A percentile compares a stretch with the other conserved stretches of the same genome.
Evolutionary conservation across 1,140 invertebrate genomes (phyloP).

Genomic region (Laupala kohalensis): DNA sequence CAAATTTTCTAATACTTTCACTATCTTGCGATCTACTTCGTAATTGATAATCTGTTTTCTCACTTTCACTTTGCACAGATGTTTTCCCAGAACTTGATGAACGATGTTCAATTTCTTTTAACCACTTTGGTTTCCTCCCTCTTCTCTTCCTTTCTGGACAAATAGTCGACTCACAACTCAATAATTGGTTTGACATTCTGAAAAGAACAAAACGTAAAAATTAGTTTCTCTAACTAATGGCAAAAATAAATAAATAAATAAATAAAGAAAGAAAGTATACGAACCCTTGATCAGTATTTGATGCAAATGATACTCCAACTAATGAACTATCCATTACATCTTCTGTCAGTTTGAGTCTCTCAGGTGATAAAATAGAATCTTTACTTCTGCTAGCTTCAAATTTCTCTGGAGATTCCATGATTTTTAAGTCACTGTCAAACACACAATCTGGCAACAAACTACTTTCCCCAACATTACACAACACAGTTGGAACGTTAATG

Average conservation of each 20-base stretch:
- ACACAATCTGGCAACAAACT: background rate
- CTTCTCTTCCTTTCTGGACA: background rate
- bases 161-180: no score
- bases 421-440: background rate
- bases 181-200: no score
- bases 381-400: background rate
- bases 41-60: background rate
- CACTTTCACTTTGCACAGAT: background rate
- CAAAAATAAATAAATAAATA: no score
- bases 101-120: background rate
- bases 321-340: no score
- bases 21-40: background rate
- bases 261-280: no score
- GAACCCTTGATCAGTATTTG: no score
- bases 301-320: no score
- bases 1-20: background rate
- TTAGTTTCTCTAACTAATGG: no score
- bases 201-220: no score
- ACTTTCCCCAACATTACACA: background rate
- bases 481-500: no score
- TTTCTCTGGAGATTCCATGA: background rate
- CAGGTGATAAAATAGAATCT: no score
- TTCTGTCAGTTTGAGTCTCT: no score
- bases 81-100: background rate
- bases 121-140: background rate